A percentile compares a stretch with the other conserved stretches of the same genome.
Evolutionary conservation across 2,797 vertebrate genomes (phyloP).

Genomic region (Cryptoblepharus egeriae): DNA sequence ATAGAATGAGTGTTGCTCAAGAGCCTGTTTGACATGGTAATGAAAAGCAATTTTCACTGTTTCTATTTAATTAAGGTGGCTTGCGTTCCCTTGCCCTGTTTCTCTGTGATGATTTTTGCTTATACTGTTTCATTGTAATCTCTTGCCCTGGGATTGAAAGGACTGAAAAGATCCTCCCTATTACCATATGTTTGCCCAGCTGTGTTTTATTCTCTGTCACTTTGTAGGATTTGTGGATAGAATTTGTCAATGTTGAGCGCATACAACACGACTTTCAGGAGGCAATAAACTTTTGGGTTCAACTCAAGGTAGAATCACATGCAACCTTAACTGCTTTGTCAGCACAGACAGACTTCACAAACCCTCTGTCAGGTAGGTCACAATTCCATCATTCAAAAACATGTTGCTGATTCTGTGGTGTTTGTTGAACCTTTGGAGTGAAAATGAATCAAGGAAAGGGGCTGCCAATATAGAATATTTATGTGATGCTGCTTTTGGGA

Average conservation of each 20-base stretch:
- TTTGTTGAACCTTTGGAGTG: neutral
- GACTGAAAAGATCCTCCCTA: neutral
- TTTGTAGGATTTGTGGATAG: slow-evolving; percentile 91
- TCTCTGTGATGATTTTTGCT: neutral
- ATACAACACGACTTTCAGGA: slow-evolving; percentile 89
- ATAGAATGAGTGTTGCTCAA: too few species aligned
- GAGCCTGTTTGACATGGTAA: neutral
- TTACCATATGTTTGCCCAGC: neutral
- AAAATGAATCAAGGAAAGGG: neutral
- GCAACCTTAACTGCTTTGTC: slow-evolving; percentile 64
- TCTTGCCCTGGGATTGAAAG: neutral
- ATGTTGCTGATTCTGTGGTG: fast-evolving
- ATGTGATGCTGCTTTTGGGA: neutral
- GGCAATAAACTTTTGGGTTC: slow-evolving; percentile 85
- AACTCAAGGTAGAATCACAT: slow-evolving; percentile 84
- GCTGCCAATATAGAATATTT: neutral
- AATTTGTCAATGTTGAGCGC: slow-evolving; percentile 91
- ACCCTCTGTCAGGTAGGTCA: slow-evolving; percentile 82
- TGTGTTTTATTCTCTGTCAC: neutral
- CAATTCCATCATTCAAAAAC: neutral
- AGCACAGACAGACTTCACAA: slow-evolving; percentile 82
- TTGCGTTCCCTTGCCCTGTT: neutral
- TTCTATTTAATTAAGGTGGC: neutral
- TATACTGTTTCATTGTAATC: too few species aligned
- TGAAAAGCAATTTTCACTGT: neutral